phyloP scores from a whole-genome alignment of 2,113 vertebrate genomes.

The Strix uralensis region DNA sequence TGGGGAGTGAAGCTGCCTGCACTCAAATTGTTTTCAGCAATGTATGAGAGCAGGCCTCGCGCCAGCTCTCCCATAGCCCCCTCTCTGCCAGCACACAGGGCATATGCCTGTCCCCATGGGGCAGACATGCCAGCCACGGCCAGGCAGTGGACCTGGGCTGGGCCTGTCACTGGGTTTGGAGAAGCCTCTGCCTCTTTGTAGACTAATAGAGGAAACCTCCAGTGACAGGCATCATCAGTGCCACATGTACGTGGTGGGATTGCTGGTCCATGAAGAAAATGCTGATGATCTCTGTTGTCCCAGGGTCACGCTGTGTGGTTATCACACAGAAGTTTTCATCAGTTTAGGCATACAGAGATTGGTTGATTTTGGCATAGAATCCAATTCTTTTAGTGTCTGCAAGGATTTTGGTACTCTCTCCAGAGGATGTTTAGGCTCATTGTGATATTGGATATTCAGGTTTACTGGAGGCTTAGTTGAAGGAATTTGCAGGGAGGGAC shows the following conservation, averaged over 20 bases:
- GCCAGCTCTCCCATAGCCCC: not conserved
- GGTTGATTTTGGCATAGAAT: not conserved
- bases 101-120: not conserved
- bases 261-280: accelerated
- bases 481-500: not conserved
- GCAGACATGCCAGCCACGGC: not conserved
- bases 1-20: not conserved
- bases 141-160: not conserved
- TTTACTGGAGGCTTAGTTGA: not conserved
- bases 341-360: not conserved
- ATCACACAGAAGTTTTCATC: not conserved
- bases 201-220: not conserved
- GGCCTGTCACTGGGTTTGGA: not conserved
- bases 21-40: not conserved
- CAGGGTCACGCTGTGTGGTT: not conserved
- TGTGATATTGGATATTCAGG: not conserved
- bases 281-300: not conserved
- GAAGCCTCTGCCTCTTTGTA: not conserved
- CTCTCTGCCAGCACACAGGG: not conserved
- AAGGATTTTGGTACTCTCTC: not conserved
- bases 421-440: not conserved
- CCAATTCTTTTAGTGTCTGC: not conserved
- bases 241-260: not conserved
- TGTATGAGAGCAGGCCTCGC: not conserved
- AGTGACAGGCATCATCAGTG: not conserved